Base-by-base conservation (phyloP, 2,113 vertebrate genomes). In the Rhinichthys klamathensis region DNA sequence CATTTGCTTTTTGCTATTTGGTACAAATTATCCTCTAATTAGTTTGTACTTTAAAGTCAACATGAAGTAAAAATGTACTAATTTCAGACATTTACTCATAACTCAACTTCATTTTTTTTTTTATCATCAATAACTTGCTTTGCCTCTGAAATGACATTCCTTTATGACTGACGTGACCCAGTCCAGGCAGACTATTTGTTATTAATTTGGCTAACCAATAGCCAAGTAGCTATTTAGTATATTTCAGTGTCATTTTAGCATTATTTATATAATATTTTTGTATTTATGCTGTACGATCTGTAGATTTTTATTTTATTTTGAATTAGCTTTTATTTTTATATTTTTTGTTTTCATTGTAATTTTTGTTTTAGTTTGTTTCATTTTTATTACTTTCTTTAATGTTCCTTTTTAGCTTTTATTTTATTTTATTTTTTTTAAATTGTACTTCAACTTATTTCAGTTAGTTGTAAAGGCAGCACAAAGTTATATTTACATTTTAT, bases 11-110 rank as follows among this genome's bases (percentile, higher is more conserved):
- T 25, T 54, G 30, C 23, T 51, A 23, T 23, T 84, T 1, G 2
- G 1, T 75, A 4, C 3, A 63, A 23, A 11, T 51, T 1, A 16
- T 38, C 12, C 51, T 82, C 44, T 6, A 15, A 51, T 81, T 44
- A n/a, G 77, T 11, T 72, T 72, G 21, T 46, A 73, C 41, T 73
- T 74, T 74, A 49, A 49, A 49, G 72, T 74, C 72, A 74, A 46
- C 72, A 49, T 74, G 72, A 46, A 74, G 41, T 16, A 23, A 6
- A 25, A 25, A 73, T 46, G 11, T 2, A 72, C 3, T 11, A 12
- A 4, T 44, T 44, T 72, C 21, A 41, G 21, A n/a, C 35, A 41
- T 72, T 41, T 23, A 23, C 25, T 65, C 15, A 6, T 30, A 30
- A 23, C 60, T 65, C 15, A 16, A 51, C 49, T 51, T 51, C 6